Evolutionary conservation across 2,888 invertebrate genomes (phyloP), one percentile per base, ranked within the genome.

Genomic region (Parnassius mnemosyne): DNA sequence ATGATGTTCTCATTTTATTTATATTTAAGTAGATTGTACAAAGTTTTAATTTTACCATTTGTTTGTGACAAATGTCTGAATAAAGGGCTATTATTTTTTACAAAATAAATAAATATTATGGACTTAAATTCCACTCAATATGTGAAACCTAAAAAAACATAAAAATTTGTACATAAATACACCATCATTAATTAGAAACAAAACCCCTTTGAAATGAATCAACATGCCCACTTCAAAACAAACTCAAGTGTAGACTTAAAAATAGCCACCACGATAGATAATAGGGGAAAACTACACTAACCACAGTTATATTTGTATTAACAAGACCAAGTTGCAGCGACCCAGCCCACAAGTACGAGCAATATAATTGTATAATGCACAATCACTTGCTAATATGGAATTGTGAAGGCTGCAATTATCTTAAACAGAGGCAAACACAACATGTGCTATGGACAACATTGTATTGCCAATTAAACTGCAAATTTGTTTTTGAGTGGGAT

Each of bases 401-500:
- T 34, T 10, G 50, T 20, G n/a, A 57, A 60, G 46, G 42, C 46
- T 41, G 44, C 55, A 51, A 52, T 63, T 58, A 63, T 59, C 16
- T 55, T 46, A 59, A 58, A 44, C 12, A 57, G 43, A 11, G n/a
- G 13, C 43, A 25, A 43, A 42, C 25, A 3, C 34, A 44, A 41
- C 47, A 46, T 43, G 43, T 34, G 3, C 41, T 3, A 44, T 54
- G 44, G 50, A 10, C 46, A 46, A 46, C 46, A 58, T 58, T 54
- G 57, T 53, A 53, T 54, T 44, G 10, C 13, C 53, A 57, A 62
- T 62, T 62, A 57, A 16, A 16, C 51, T 44, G 58, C 62, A 58
- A 62, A 62, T 62, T 62, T 54, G 62, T 57, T 1, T 16, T 5
- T 50, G 53, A 25, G 57, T 62, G 49, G 62, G 62, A n/a, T 60